These are phyloP conservation scores for Lottia scabra DNA, from an alignment of 2,888 invertebrate species.

Conservation along the genomic window DNA sequence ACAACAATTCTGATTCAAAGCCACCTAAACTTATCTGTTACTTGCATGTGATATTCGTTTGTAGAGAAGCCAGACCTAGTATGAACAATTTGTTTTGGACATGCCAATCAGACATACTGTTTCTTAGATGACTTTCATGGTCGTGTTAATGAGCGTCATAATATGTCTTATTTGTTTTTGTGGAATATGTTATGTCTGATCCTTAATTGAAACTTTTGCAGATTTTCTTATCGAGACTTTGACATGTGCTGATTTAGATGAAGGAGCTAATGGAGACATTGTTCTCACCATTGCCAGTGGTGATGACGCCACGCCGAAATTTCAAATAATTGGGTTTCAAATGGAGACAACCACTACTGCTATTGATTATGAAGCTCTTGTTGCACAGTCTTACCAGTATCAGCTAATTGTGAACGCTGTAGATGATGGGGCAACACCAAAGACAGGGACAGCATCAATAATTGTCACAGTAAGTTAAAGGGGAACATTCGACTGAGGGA, in stretches of 20 bases:
- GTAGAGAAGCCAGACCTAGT: too few species aligned
- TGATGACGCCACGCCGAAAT: slow-evolving; percentile 38
- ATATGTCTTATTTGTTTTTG: too few species aligned
- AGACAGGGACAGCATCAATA: slow-evolving; percentile 38
- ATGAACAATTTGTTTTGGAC: too few species aligned
- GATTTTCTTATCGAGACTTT: slow-evolving; percentile 36
- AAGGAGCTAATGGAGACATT: slow-evolving; percentile 29
- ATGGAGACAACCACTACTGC: slow-evolving; percentile 35
- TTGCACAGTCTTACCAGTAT: slow-evolving; percentile 32
- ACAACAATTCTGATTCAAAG: too few species aligned
- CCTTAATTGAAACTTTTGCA: too few species aligned
- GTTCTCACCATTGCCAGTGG: slow-evolving; percentile 33
- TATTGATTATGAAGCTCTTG: slow-evolving; percentile 46
- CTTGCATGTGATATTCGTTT: too few species aligned
- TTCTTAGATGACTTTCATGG: too few species aligned
- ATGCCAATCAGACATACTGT: too few species aligned
- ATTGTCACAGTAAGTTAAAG: slow-evolving; percentile 39
- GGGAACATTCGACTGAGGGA: too few species aligned
- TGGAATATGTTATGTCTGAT: too few species aligned
- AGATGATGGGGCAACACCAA: slow-evolving; percentile 36
- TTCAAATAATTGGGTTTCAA: slow-evolving; percentile 20
- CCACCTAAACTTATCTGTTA: too few species aligned
- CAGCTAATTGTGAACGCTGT: slow-evolving; percentile 37
- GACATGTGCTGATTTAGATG: slow-evolving; percentile 46
- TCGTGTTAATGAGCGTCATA: too few species aligned